A percentile compares a stretch with the other conserved stretches of the same genome.
Evolutionary conservation across 1,140 invertebrate genomes (phyloP).

Genomic region (Doryteuthis pealeii): DNA sequence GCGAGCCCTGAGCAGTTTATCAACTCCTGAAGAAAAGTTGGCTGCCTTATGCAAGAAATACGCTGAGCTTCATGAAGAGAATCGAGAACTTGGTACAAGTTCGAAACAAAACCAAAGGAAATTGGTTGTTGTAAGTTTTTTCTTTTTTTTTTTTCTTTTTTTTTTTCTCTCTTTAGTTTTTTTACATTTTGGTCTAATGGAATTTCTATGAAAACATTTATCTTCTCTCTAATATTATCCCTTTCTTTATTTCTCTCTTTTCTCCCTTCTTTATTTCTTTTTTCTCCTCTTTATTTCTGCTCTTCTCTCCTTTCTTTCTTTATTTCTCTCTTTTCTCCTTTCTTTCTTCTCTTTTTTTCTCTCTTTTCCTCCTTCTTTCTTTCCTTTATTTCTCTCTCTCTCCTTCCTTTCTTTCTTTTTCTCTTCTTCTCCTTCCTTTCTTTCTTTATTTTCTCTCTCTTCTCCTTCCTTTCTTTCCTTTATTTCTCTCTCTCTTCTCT

Average conservation of each 20-base stretch:
- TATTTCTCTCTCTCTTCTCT: no score
- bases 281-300: background rate
- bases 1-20: constrained; percentile 70
- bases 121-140: constrained; percentile 43
- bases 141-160: background rate
- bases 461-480: no score
- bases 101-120: constrained; percentile 55
- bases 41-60: constrained; percentile 73
- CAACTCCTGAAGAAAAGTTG: constrained; percentile 75
- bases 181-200: background rate
- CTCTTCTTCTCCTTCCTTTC: no score
- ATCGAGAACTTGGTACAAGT: constrained; percentile 68
- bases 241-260: background rate
- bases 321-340: background rate
- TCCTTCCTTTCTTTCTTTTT: no score
- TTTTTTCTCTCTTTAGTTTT: background rate
- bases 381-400: no score
- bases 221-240: background rate
- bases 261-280: background rate
- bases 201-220: background rate
- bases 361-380: no score
- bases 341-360: no score
- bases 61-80: constrained; percentile 77
- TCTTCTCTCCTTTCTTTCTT: background rate
- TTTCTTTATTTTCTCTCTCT: no score